phyloP scores from a whole-genome alignment of 2,797 vertebrate genomes.

The Enteromius fasciolatus region DNA sequence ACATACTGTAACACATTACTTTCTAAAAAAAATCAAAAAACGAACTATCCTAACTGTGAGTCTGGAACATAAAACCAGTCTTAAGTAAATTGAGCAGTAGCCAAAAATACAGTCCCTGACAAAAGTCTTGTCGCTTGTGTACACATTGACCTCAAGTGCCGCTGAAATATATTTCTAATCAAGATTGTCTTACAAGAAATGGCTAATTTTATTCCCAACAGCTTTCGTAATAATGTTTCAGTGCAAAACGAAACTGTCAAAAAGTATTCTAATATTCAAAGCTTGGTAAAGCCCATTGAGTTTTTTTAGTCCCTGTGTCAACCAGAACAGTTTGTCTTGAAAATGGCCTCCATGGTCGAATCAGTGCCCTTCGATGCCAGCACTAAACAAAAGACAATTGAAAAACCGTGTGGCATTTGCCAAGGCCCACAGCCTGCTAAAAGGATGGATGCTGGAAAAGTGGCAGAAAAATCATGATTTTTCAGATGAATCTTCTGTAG shows the following conservation, averaged over 20 bases:
- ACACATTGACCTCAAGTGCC: too few species aligned
- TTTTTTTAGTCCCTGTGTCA: not conserved
- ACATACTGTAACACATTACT: not conserved
- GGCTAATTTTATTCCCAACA: not conserved
- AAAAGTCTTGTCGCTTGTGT: too few species aligned
- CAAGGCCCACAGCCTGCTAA: constrained; percentile 12
- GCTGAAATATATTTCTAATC: constrained; percentile 7
- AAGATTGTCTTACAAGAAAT: not conserved
- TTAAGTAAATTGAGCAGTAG: too few species aligned
- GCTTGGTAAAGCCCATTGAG: not conserved
- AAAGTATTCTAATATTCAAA: not conserved
- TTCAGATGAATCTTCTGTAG: too few species aligned
- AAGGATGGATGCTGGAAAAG: constrained; percentile 1
- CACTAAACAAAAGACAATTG: constrained; percentile 16
- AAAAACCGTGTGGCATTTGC: constrained; percentile 4
- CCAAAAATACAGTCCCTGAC: too few species aligned
- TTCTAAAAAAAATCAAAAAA: not conserved
- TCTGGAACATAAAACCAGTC: too few species aligned
- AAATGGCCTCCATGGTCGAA: constrained; percentile 3
- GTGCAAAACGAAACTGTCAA: not conserved
- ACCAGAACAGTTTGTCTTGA: not conserved
- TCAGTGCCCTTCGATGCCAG: constrained; percentile 6
- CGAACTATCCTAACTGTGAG: not conserved
- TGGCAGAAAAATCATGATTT: not conserved
- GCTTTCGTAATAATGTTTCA: constrained; percentile 6